A percentile compares a stretch with the other conserved stretches of the same genome.
Evolutionary conservation across 1,140 invertebrate species (phyloP).

Genomic region (Bombus sibiricus): DNA sequence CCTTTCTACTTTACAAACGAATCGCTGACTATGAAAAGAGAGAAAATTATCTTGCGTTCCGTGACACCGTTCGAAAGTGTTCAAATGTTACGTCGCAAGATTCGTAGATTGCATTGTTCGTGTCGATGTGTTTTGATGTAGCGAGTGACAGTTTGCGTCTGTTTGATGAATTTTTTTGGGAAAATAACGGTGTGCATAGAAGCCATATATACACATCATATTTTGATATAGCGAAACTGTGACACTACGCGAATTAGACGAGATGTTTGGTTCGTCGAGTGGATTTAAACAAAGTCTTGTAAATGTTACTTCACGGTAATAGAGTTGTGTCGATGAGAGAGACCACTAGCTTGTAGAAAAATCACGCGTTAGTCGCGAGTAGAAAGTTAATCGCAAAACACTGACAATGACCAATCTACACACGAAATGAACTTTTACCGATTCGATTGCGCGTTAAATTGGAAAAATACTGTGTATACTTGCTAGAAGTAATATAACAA

Average conservation of each 20-base stretch:
- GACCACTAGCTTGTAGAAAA: not conserved
- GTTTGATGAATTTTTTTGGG: not conserved
- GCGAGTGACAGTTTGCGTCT: not conserved
- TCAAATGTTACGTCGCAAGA: not conserved
- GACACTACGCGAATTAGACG: not conserved
- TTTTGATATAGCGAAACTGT: not conserved
- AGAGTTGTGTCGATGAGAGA: not conserved
- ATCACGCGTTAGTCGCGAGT: not conserved
- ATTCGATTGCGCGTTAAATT: not conserved
- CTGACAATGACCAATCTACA: not conserved
- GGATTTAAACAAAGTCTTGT: not conserved
- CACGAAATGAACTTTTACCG: not conserved
- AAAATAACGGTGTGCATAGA: not conserved
- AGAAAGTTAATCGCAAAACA: not conserved
- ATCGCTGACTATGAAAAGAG: not conserved
- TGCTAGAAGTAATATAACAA: not conserved
- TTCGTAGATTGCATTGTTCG: constrained; percentile 22
- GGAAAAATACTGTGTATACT: not conserved
- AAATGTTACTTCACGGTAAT: not conserved
- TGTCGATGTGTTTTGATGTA: constrained; percentile 10
- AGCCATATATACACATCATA: not conserved
- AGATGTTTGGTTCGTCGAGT: too few relatives aligned
- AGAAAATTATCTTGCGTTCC: constrained; percentile 2
- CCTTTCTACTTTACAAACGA: not conserved
- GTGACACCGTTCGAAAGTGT: not conserved